Base-by-base conservation (phyloP, 2,113 vertebrate species). In the Ictidomys tridecemlineatus region DNA sequence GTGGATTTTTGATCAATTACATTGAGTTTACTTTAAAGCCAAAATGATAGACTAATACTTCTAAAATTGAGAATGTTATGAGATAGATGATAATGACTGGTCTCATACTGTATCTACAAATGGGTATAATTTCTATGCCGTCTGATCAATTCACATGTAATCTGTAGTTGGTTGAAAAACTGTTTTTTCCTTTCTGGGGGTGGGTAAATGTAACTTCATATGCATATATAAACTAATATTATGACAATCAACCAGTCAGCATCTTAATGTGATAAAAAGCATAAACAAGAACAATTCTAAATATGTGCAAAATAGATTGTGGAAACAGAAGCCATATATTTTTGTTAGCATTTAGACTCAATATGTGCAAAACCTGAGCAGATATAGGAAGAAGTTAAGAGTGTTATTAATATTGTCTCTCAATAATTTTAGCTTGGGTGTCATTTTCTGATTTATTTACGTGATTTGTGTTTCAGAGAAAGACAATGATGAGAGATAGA, bases 21-120 rank as follows among this genome's bases (percentile, higher is more conserved):
- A 16, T 10, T 48, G 2, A 26, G 76, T 93, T 96, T 91, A 30
- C 16, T 65, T 85, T 96, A 85, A 74, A 70, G 48, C 12, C 51
- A 90, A n/a, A 88, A 82, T n/a, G 20, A n/a, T 8, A 17, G 16
- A 74, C 13, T 78, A 61, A 56, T 65, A 74, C n/a, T 37, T 67
- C n/a, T 72, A 65, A 89, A 78, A 8, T 7, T 61, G 26, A 4
- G 2, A 30, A 73, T 56, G 18, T 11, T 53, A 1, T 48, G 39
- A 13, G 45, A 18, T 70, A 51, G 17, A 51, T 18, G 53, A 67
- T 17, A 37, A 63, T 77, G 10, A 7, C 24, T 48, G 30, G 6
- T 0, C 17, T n/a, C 34, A 77, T 45, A 77, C 73, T 48, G 56
- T 8, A 67, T 70, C 16, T 28, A 53, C 37, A 76, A 42, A 83